These are phyloP conservation scores for Uromys caudimaculatus DNA, from an alignment of 2,797 vertebrate genomes.

Conservation along the genomic window DNA sequence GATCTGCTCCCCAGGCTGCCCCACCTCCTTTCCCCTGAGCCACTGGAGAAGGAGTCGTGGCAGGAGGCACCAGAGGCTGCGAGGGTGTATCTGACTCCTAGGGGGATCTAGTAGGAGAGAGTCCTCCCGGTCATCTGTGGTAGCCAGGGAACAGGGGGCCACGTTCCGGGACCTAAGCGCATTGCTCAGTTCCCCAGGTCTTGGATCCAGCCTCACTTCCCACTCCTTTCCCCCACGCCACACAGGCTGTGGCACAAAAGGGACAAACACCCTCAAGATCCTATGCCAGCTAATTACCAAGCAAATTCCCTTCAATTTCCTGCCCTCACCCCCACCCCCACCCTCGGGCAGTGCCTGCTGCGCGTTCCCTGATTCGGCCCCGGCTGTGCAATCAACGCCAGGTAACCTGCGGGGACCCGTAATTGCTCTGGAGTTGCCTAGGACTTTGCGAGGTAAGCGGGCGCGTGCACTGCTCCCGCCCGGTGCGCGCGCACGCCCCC, in stretches of 20 bases:
- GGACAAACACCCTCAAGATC: conserved; percentile 23
- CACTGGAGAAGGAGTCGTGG: background rate
- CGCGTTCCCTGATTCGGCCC: conserved; percentile 51
- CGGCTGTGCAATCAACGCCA: conserved; percentile 28
- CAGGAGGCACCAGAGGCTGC: background rate
- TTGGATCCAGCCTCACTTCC: background rate
- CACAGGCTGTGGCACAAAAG: background rate
- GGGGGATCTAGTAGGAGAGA: background rate
- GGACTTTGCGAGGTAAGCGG: conserved; percentile 67
- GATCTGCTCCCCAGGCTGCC: background rate
- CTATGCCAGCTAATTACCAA: conserved; percentile 56
- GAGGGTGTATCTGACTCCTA: background rate
- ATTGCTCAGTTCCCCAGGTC: background rate
- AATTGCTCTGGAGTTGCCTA: conserved; percentile 63
- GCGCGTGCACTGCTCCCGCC: background rate
- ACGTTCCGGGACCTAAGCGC: background rate
- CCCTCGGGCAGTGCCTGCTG: conserved; percentile 49
- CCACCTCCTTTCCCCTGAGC: no score
- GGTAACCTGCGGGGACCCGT: conserved; percentile 52
- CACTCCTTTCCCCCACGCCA: background rate
- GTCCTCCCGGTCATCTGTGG: background rate
- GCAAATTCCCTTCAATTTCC: conserved; percentile 37
- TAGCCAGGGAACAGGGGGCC: background rate
- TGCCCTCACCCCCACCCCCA: background rate
- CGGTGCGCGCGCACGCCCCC: background rate